A percentile compares a stretch with the other conserved stretches of the same genome.
Evolutionary conservation across 2,113 vertebrate species (phyloP).

Genomic region (Sebastes schlegelii): DNA sequence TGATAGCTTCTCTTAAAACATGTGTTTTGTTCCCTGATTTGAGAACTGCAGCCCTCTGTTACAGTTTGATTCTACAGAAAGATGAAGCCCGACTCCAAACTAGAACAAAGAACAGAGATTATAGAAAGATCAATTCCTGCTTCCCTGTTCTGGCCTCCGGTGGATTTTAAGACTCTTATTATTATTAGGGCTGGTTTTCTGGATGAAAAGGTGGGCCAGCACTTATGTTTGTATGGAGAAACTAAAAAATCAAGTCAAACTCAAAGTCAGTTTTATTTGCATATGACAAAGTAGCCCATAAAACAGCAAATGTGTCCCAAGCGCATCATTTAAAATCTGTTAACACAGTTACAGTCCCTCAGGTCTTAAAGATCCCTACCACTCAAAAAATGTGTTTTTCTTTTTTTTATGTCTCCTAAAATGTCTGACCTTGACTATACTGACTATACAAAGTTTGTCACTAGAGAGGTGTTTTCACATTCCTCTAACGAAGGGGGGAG

Average conservation of each 20-base stretch:
- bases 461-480: neutral
- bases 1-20: too few species aligned
- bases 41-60: neutral
- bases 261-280: constrained; percentile 1
- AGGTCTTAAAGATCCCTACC: too few species aligned
- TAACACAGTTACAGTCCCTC: constrained; percentile 7
- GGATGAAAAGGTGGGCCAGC: constrained; percentile 3
- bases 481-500: constrained; percentile 1
- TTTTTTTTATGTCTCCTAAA: too few species aligned
- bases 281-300: constrained; percentile 11
- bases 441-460: too few species aligned
- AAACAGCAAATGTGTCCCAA: neutral
- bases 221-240: neutral
- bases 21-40: neutral
- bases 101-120: constrained; percentile 26
- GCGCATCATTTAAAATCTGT: constrained; percentile 14
- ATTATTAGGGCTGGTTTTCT: neutral
- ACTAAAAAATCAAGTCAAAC: constrained; percentile 3
- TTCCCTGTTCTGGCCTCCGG: constrained; percentile 4
- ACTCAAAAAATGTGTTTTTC: too few species aligned
- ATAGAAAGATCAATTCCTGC: neutral
- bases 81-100: constrained; percentile 8
- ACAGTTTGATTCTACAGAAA: neutral
- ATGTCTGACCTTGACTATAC: too few species aligned
- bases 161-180: constrained; percentile 25